Evolutionary conservation across 2,888 invertebrate species (phyloP).

Genomic region (Aphidoletes aphidimyza): DNA sequence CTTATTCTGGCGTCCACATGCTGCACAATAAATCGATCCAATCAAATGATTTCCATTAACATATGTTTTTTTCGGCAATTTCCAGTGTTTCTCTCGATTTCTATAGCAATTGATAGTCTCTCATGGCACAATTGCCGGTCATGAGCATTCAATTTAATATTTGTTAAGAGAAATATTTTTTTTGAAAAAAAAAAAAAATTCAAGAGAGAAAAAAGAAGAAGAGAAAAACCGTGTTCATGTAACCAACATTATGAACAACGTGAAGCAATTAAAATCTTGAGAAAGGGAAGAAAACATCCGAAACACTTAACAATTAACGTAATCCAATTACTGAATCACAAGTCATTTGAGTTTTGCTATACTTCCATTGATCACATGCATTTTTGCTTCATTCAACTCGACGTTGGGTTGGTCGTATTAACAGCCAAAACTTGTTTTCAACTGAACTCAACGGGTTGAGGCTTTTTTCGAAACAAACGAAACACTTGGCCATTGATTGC

Average conservation of each 20-base stretch:
- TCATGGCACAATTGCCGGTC: neutral
- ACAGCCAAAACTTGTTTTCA: neutral
- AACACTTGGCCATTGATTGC: neutral
- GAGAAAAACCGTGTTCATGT: too few species aligned
- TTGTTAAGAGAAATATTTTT: neutral
- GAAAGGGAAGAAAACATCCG: neutral
- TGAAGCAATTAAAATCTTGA: neutral
- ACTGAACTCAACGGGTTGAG: neutral
- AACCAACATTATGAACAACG: neutral
- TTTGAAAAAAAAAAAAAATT: neutral
- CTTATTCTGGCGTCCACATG: neutral
- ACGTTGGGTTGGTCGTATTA: too few species aligned
- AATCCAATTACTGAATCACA: neutral
- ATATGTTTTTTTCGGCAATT: too few species aligned
- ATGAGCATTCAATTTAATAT: neutral
- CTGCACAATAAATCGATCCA: too few species aligned
- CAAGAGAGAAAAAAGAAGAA: too few species aligned
- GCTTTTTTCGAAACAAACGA: neutral
- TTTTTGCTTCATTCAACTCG: too few species aligned
- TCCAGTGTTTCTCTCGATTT: neutral
- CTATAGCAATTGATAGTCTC: neutral
- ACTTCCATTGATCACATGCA: neutral
- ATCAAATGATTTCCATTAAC: too few species aligned
- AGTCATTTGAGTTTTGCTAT: neutral
- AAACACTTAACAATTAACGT: constrained; percentile 22